Conservation (phyloP, 2,113 vertebrate species). For the Elanus axillaris region DNA sequence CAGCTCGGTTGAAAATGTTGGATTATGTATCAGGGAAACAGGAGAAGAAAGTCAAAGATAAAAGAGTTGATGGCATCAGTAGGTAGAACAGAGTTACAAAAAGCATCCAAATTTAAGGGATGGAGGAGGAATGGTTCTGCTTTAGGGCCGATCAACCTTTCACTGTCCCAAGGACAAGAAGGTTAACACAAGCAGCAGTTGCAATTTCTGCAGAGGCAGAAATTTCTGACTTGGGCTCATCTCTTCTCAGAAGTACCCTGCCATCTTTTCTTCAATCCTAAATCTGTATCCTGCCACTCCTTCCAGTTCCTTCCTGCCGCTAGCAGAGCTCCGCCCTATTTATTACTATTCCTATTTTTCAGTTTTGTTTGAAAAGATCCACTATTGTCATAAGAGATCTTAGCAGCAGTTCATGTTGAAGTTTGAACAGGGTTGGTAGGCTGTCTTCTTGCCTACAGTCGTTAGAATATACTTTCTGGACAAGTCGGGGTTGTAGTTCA, state of each 20-base stretch:
- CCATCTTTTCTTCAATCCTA: neutral
- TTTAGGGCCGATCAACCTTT: neutral
- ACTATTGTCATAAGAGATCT: neutral
- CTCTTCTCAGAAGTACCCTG: neutral
- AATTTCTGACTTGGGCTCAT: neutral
- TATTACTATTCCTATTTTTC: neutral
- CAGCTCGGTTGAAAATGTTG: neutral
- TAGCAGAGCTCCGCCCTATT: neutral
- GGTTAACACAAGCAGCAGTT: neutral
- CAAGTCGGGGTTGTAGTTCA: neutral
- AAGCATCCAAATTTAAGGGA: neutral
- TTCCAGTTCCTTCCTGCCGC: neutral
- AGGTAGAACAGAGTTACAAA: neutral
- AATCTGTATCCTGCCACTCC: neutral
- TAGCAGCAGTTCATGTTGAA: neutral
- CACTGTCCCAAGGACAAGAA: neutral
- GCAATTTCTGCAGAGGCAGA: neutral
- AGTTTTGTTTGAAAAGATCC: neutral
- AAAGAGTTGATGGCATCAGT: neutral
- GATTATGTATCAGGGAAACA: neutral
- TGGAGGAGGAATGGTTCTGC: neutral
- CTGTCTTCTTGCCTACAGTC: neutral
- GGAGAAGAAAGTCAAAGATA: neutral
- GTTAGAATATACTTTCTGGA: neutral
- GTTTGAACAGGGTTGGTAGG: neutral